These are phyloP conservation scores for Todus mexicanus DNA, from an alignment of 2,797 vertebrate species.

Conservation along the genomic window DNA sequence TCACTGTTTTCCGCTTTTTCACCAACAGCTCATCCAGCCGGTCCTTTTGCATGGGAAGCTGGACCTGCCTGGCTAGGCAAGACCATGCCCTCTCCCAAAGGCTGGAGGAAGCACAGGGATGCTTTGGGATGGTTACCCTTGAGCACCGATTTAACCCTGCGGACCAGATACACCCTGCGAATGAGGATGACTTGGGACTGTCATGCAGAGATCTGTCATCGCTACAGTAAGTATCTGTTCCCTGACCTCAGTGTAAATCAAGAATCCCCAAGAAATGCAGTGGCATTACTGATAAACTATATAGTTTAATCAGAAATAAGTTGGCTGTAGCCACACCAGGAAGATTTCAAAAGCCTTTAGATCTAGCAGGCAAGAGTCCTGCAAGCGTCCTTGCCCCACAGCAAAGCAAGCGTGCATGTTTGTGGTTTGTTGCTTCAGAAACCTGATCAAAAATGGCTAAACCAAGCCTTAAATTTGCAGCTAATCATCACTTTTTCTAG, in stretches of 20 bases:
- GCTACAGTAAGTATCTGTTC: too few species aligned
- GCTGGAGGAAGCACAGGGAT: neutral
- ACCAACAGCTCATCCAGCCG: neutral
- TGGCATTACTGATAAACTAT: neutral
- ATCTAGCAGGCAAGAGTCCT: neutral
- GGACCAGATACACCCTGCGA: rapidly evolving
- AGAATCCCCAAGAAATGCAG: neutral
- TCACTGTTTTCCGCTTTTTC: neutral
- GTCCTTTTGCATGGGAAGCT: neutral
- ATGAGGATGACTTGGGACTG: neutral
- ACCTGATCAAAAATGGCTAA: neutral
- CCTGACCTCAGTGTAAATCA: neutral
- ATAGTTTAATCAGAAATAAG: neutral
- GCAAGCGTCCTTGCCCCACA: neutral
- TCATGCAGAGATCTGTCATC: rapidly evolving
- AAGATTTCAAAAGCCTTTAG: neutral
- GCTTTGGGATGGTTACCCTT: neutral
- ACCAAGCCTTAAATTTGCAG: neutral
- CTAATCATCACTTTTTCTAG: neutral
- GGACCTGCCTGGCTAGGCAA: neutral
- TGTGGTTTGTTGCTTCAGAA: neutral
- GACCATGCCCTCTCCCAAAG: neutral
- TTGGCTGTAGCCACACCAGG: neutral
- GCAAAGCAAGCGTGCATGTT: neutral
- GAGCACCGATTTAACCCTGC: rapidly evolving